These are phyloP conservation scores for Stegostoma tigrinum DNA, from an alignment of 2,113 vertebrate species.

Conservation along the genomic window DNA sequence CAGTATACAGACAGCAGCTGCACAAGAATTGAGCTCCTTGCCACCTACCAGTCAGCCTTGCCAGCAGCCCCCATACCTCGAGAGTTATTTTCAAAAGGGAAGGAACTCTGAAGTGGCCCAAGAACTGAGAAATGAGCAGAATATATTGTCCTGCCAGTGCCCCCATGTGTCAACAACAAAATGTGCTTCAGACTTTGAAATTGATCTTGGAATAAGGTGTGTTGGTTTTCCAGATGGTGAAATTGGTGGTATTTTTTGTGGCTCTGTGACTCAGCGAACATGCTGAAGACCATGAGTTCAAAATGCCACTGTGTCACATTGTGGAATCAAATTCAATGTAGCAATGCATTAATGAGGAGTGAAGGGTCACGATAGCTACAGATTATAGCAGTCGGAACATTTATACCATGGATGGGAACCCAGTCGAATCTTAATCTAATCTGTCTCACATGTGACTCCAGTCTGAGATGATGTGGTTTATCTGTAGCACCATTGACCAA, in stretches of 20 bases:
- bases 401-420: not conserved
- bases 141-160: not conserved
- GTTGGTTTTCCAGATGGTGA: not conserved
- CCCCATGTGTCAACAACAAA: not conserved
- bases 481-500: not conserved
- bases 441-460: not conserved
- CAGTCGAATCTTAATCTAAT: not conserved
- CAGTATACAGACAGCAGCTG: not conserved
- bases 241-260: not conserved
- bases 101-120: not conserved
- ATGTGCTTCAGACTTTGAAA: not conserved
- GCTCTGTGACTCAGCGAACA: not conserved
- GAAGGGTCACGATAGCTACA: not conserved
- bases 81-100: not conserved
- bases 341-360: not conserved
- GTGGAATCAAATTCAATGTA: not conserved
- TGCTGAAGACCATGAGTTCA: not conserved
- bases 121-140: not conserved
- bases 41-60: too few species aligned
- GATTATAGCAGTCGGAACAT: not conserved
- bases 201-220: not conserved
- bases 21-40: not conserved
- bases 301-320: not conserved
- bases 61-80: not conserved
- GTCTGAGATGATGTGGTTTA: not conserved